A percentile compares a stretch with the other conserved stretches of the same genome.
Evolutionary conservation across 2,888 invertebrate species (phyloP).

Genomic region (Leptopilina myrica): DNA sequence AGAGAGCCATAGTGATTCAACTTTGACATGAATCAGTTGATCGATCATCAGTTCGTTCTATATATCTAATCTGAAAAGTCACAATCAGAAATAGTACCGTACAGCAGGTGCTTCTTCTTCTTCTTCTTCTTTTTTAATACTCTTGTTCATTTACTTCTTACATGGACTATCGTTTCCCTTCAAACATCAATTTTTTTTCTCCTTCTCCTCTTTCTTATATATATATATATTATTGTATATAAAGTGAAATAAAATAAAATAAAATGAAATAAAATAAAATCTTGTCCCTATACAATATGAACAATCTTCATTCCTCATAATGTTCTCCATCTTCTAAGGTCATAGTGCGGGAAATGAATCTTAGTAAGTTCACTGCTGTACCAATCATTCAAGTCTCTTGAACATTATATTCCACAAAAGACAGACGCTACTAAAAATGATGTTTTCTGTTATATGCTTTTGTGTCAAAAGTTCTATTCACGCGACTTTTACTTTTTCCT

Average conservation of each 20-base stretch:
- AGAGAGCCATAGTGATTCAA: conserved; percentile 14
- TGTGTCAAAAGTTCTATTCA: conserved; percentile 11
- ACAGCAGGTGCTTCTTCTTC: conserved; percentile 7
- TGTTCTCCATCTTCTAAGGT: conserved; percentile 13
- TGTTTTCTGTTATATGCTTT: conserved; percentile 7
- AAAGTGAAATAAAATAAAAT: no score
- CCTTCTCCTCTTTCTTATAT: neutral
- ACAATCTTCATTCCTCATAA: conserved; percentile 10
- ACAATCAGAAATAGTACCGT: neutral
- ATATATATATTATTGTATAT: no score
- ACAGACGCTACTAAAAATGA: neutral
- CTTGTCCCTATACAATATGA: neutral
- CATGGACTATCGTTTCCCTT: conserved; percentile 1
- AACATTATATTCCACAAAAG: neutral
- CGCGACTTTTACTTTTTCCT: neutral
- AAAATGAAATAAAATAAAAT: neutral
- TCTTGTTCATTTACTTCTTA: conserved; percentile 32
- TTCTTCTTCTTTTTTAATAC: neutral
- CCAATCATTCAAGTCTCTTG: conserved; percentile 36
- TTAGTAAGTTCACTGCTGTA: conserved; percentile 16
- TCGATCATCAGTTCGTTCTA: conserved; percentile 2
- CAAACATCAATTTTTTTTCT: neutral
- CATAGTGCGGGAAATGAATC: conserved; percentile 29
- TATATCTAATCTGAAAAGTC: conserved; percentile 2
- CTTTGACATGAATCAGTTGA: conserved; percentile 19